Evolutionary conservation across 2,113 vertebrate genomes (phyloP).

Genomic region (Phaethornis superciliosus): DNA sequence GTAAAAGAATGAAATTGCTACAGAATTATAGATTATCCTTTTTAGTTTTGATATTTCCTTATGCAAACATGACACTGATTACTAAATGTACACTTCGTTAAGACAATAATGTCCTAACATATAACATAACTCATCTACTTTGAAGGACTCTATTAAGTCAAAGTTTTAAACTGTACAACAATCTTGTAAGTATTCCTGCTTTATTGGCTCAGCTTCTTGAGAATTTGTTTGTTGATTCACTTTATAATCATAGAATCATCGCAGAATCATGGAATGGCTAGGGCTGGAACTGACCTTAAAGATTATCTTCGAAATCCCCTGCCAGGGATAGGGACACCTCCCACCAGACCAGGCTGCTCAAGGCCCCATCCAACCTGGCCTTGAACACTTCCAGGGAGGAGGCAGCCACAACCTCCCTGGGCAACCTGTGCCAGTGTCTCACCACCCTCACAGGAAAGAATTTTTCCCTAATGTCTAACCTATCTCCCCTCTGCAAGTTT

Average conservation of each 20-base stretch:
- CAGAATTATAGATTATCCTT: neutral
- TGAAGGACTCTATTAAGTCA: neutral
- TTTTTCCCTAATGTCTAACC: too few species aligned
- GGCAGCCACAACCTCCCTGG: too few species aligned
- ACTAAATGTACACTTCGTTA: neutral
- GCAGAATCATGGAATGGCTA: too few species aligned
- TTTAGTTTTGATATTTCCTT: neutral
- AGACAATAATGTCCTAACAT: neutral
- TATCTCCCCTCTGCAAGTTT: too few species aligned
- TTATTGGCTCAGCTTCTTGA: neutral
- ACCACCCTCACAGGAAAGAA: too few species aligned
- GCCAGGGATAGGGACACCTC: too few species aligned
- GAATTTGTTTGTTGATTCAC: neutral
- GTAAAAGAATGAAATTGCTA: neutral
- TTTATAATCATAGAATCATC: neutral
- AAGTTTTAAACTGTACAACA: neutral
- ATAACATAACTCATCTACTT: neutral
- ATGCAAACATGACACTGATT: neutral
- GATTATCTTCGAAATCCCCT: too few species aligned
- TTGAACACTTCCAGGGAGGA: too few species aligned
- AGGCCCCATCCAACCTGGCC: too few species aligned
- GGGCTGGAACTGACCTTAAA: too few species aligned
- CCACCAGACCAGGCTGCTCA: too few species aligned
- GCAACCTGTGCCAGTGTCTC: too few species aligned
- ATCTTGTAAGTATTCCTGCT: neutral